Evolutionary conservation across 2,797 vertebrate genomes (phyloP).

Genomic region (Coendou prehensilis): DNA sequence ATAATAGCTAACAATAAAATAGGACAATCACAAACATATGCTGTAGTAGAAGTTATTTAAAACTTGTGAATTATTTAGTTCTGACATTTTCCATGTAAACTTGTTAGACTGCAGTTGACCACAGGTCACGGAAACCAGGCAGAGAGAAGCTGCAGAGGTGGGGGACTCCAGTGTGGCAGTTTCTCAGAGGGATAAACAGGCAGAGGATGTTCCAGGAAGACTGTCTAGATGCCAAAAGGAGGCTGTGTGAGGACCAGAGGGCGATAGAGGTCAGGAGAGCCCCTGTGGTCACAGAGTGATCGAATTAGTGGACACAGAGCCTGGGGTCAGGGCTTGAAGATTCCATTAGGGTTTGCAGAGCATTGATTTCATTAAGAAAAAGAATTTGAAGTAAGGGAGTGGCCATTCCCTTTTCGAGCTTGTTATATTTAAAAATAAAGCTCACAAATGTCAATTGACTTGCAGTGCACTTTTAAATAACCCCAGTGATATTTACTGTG

Average conservation of each 20-base stretch:
- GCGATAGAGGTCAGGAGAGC: accelerated
- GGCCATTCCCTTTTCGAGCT: neutral
- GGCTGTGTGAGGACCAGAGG: accelerated
- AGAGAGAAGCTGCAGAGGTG: neutral
- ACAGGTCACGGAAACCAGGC: neutral
- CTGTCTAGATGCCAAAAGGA: neutral
- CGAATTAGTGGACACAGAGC: accelerated
- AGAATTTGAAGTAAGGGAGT: neutral
- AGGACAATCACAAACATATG: neutral
- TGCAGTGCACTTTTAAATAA: neutral
- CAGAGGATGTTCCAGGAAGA: neutral
- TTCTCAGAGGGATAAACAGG: neutral
- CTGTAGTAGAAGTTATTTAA: neutral
- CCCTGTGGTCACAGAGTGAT: neutral
- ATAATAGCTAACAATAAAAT: neutral
- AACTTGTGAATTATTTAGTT: neutral
- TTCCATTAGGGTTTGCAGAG: neutral
- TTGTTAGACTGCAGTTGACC: neutral
- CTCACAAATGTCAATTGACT: neutral
- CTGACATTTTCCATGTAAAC: neutral
- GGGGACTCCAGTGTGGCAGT: accelerated
- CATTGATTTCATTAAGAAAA: neutral
- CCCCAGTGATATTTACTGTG: neutral
- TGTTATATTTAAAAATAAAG: conserved; percentile 17
- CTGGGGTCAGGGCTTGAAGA: accelerated